Percentiles rank a stretch among this genome's conserved stretches.
phyloP scores from a whole-genome alignment of 2,888 invertebrate genomes.

The Dyspetes luteomarginatus region DNA sequence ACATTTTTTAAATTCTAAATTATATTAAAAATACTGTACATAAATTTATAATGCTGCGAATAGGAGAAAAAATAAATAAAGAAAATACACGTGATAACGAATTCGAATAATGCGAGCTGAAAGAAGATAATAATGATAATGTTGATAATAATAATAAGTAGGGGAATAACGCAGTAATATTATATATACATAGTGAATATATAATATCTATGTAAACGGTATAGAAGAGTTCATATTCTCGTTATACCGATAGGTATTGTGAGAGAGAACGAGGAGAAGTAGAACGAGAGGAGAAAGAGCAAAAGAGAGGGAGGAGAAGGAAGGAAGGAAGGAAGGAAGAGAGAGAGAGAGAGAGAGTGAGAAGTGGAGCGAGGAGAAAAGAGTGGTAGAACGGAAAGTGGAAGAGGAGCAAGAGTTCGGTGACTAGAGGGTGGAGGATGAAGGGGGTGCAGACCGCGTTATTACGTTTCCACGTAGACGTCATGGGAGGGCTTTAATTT shows the following conservation, averaged over 20 bases:
- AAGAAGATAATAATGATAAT: neutral
- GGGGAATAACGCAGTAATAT: slow-evolving; percentile 22
- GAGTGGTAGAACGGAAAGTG: slow-evolving; percentile 58
- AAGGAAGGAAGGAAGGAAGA: slow-evolving; percentile 49
- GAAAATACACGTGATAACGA: slow-evolving; percentile 43
- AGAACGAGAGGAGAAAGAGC: slow-evolving; percentile 65
- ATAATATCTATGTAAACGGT: slow-evolving; percentile 48
- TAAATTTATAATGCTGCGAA: neutral
- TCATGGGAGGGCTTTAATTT: slow-evolving; percentile 81
- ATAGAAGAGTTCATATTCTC: slow-evolving; percentile 58
- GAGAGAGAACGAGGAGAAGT: slow-evolving; percentile 70
- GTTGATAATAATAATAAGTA: slow-evolving; percentile 3
- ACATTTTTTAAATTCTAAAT: too few species aligned
- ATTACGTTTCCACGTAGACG: slow-evolving; percentile 81
- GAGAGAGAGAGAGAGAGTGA: slow-evolving; percentile 39
- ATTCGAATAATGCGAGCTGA: neutral
- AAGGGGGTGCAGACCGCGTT: slow-evolving; percentile 72
- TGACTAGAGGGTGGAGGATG: slow-evolving; percentile 29
- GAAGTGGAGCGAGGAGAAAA: slow-evolving; percentile 36
- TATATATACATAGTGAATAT: slow-evolving; percentile 20
- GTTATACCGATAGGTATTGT: slow-evolving; percentile 65
- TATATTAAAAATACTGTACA: too few species aligned
- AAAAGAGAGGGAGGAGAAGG: slow-evolving; percentile 44
- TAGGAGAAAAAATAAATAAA: slow-evolving; percentile 4
- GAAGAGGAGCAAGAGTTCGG: slow-evolving; percentile 15